Base-by-base conservation (phyloP, 2,888 invertebrate species). In the Noctua fimbriata region DNA sequence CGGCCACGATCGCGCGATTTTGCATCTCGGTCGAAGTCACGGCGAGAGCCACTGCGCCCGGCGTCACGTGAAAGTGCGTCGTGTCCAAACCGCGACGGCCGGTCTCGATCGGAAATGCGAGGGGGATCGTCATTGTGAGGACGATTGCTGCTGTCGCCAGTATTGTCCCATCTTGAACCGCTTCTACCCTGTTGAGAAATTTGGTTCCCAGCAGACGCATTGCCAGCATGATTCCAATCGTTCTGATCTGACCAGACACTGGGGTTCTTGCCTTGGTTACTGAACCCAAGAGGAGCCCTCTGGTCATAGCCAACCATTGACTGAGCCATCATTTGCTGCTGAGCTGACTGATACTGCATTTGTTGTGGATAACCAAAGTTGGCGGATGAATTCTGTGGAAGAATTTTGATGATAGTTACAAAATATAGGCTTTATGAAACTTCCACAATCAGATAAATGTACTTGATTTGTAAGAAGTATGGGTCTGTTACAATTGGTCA, bases 351-450 rank as follows among this genome's bases (percentile, higher is more conserved):
- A 71, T 78, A 86, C 85, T 70, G 79, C 83, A 28, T 76, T 78
- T 81, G 86, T 77, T 83, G 86, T 75, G 83, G 86, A 81, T 86
- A 81, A 66, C 85, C 86, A 84, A 83, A 86, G 81, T 75, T 83
- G 70, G 75, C 75, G 67, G 78, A 83, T 58, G 85, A 60, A 70
- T 70, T 87, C 89, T 89, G 89, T 86, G 85, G 71, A 89, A 89
- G 69, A 89, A 84, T 77, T 69, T 71, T 75, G 79, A 78, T 70
- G 73, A 81, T 75, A 73, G 69, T 81, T 83, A 89, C 49, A 80
- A 84, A 69, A 85, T 75, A 12, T 71, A 65, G 47, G 41, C 21
- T 60, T 58, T 36, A 36, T 32, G 44, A 58, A 44, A 47, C 66
- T 67, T 75, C 65, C 44, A 70, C 63, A 85, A 82, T 69, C 69